Conservation (phyloP, 2,888 invertebrate species). For the Myathropa florea region DNA sequence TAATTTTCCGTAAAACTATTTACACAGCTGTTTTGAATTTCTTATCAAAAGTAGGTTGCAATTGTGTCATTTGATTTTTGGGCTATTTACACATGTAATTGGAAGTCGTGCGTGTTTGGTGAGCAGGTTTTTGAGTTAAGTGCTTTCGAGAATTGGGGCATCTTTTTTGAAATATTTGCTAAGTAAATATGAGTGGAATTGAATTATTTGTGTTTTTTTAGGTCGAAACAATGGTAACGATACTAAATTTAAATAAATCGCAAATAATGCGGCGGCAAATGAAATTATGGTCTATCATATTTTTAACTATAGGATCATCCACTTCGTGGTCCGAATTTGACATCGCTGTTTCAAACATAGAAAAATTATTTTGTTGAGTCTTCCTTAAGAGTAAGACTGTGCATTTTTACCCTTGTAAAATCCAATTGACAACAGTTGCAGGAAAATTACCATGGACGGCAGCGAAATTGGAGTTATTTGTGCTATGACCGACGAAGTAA, state of each 20-base stretch:
- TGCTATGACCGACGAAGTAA: too few species aligned
- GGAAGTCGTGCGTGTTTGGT: conserved; percentile 2
- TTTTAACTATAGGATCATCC: too few species aligned
- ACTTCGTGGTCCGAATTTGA: too few species aligned
- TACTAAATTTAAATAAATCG: too few species aligned
- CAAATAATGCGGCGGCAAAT: not conserved
- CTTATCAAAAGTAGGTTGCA: conserved; percentile 37
- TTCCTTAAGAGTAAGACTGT: too few species aligned
- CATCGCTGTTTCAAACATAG: too few species aligned
- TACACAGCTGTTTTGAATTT: conserved; percentile 51
- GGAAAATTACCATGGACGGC: too few species aligned
- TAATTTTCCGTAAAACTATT: conserved; percentile 29
- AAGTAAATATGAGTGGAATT: not conserved
- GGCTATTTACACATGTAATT: conserved; percentile 41
- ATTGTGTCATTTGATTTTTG: conserved; percentile 35
- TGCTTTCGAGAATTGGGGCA: conserved; percentile 14
- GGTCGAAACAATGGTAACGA: not conserved
- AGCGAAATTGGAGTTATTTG: too few species aligned
- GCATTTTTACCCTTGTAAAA: too few species aligned
- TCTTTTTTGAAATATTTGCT: not conserved
- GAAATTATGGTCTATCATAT: too few species aligned
- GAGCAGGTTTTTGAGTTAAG: not conserved
- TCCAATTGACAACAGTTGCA: too few species aligned
- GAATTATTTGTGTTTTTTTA: not conserved
- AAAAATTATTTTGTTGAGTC: too few species aligned